These are phyloP conservation scores for Branchellion lobata DNA, from an alignment of 2,888 invertebrate genomes.

Conservation along the genomic window DNA sequence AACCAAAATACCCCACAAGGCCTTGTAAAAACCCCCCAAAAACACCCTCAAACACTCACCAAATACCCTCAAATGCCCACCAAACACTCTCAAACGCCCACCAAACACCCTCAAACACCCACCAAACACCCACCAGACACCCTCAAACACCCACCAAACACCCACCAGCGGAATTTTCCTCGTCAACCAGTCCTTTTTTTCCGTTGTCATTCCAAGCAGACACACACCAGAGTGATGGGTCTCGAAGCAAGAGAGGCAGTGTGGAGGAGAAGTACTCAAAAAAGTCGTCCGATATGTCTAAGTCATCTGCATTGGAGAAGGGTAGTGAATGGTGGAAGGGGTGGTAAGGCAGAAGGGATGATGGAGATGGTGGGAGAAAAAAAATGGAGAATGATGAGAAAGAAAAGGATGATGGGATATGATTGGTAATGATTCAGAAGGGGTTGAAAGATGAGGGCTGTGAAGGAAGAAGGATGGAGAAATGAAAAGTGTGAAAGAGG, in stretches of 20 bases:
- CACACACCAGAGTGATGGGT: constrained; percentile 89
- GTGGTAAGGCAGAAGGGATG: neutral
- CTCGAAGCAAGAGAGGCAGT: constrained; percentile 76
- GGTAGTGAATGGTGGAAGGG: neutral
- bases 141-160: neutral
- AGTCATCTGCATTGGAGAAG: constrained; percentile 74
- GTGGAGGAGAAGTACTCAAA: constrained; percentile 94
- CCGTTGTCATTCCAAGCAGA: constrained; percentile 99
- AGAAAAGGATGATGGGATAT: too few species aligned
- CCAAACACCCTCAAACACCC: too few species aligned
- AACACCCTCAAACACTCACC: too few species aligned
- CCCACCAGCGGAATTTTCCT: constrained; percentile 58
- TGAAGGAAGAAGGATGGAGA: too few species aligned
- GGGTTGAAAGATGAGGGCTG: too few species aligned
- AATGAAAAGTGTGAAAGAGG: too few species aligned
- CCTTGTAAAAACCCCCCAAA: too few species aligned
- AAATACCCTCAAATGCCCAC: too few species aligned
- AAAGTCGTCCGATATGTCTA: constrained; percentile 93
- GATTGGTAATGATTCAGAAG: too few species aligned
- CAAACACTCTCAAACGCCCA: too few species aligned
- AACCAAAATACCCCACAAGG: too few species aligned
- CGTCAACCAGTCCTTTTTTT: constrained; percentile 75
- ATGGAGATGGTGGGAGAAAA: neutral
- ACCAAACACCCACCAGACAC: too few species aligned
- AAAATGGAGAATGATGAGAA: neutral